Evolutionary conservation across 2,797 vertebrate genomes (phyloP).

Genomic region (Hipposideros larvatus): DNA sequence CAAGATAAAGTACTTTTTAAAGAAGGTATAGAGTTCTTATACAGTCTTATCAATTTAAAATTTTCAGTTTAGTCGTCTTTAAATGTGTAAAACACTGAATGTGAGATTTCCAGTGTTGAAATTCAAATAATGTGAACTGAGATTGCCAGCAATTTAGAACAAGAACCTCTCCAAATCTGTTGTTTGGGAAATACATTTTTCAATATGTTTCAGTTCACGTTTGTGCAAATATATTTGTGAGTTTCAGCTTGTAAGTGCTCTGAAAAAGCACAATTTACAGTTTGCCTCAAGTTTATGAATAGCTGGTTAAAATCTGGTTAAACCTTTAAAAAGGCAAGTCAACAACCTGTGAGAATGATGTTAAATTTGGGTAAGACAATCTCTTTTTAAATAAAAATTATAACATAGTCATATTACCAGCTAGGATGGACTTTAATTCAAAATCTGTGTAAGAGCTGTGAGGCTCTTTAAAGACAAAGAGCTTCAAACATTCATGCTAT

Average conservation of each 20-base stretch:
- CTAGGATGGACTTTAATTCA: conserved; percentile 43
- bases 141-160: background rate
- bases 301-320: conserved; percentile 56
- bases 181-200: conserved; percentile 6
- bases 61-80: background rate
- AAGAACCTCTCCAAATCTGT: background rate
- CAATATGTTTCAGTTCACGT: conserved; percentile 47
- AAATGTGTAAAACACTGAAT: conserved; percentile 21
- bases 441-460: background rate
- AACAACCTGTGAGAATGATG: background rate
- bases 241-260: conserved; percentile 48
- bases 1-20: background rate
- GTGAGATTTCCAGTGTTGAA: background rate
- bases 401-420: background rate
- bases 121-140: conserved; percentile 11
- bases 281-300: conserved; percentile 50
- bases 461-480: background rate
- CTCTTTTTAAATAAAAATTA: background rate
- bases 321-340: background rate
- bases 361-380: conserved; percentile 32
- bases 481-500: background rate
- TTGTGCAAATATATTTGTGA: conserved; percentile 61
- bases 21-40: background rate
- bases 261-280: conserved; percentile 13
- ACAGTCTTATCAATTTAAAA: background rate